Evolutionary conservation across 2,888 invertebrate genomes (phyloP), one percentile per base, ranked within the genome.

Genomic region (Penaeus monodon): DNA sequence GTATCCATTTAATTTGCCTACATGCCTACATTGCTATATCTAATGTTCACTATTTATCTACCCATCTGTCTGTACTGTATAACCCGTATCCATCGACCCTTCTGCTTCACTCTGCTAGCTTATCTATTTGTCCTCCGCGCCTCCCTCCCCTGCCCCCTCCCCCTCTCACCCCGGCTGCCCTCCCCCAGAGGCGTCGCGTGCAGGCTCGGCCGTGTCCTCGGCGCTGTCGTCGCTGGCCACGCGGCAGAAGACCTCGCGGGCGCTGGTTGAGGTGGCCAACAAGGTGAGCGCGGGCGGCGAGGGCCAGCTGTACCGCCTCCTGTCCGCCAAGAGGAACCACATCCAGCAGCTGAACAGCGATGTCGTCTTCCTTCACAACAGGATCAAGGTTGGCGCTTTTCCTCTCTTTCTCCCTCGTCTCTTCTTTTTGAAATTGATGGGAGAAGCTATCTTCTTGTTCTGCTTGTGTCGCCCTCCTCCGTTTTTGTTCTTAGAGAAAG

Each of bases 291-390:
- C 76, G 64, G 79, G 74, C 49, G 84, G 79, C 49, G 81, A 87
- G 38, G 86, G 88, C 2, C 89, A 90, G 73, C 84, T 90, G 57
- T 88, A 85, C 79, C 84, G 90, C 44, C 90, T 90, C 44, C 83
- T 88, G 33, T 90, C 90, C 12, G 90, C 89, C 82, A 89, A 89
- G 70, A 81, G 90, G 80, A 90, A 90, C 82, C 90, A 90, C 87
- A 86, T 90, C 24, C 88, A 90, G 77, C 81, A 88, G 29, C 88
- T 90, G 38, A 84, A 82, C 83, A 87, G 78, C 66, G 90, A 90
- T 44, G 74, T 87, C 29, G 78, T 85, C 29, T 68, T 79, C 77
- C 88, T 90, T n/a, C 84, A 88, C 27, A 68, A 74, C 63, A 90
- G 84, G 57, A 90, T 90, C 68, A 90, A 90, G 83, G 90, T 90